Conservation (phyloP, 2,797 vertebrate species). For the Lindbergichthys nudifrons region DNA sequence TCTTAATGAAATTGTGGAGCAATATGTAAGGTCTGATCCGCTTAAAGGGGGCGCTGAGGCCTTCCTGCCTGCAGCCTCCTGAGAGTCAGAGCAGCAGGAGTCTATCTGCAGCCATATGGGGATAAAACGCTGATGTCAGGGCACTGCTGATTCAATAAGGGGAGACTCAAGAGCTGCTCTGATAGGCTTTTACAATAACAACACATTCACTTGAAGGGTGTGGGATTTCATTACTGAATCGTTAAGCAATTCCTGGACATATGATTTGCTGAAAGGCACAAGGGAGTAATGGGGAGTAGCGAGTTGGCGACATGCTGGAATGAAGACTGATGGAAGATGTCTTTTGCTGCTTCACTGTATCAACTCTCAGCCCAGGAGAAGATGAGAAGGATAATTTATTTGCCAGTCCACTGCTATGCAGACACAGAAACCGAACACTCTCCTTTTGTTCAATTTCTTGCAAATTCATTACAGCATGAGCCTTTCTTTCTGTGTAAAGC, state of each 20-base stretch:
- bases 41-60: constrained; percentile 54
- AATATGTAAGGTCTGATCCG: constrained; percentile 72
- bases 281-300: constrained; percentile 14
- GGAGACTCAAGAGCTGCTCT: constrained; percentile 36
- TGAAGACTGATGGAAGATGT: constrained; percentile 59
- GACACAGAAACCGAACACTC: not conserved
- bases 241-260: constrained; percentile 65
- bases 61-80: constrained; percentile 37
- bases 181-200: constrained; percentile 67
- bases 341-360: constrained; percentile 37
- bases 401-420: not conserved
- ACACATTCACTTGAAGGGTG: constrained; percentile 59
- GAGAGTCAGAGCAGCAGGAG: constrained; percentile 42
- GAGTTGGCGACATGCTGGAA: constrained; percentile 44
- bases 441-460: constrained; percentile 14
- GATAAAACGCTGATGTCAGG: constrained; percentile 72
- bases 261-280: constrained; percentile 45
- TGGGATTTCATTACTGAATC: constrained; percentile 69
- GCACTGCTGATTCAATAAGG: constrained; percentile 70
- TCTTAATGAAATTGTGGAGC: constrained; percentile 76
- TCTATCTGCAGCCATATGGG: constrained; percentile 45
- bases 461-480: constrained; percentile 16
- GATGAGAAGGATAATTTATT: constrained; percentile 37
- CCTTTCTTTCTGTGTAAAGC: constrained; percentile 26
- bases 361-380: constrained; percentile 26